Evolutionary conservation across 1,140 invertebrate species (phyloP).

Genomic region (Kradibia gibbosae): DNA sequence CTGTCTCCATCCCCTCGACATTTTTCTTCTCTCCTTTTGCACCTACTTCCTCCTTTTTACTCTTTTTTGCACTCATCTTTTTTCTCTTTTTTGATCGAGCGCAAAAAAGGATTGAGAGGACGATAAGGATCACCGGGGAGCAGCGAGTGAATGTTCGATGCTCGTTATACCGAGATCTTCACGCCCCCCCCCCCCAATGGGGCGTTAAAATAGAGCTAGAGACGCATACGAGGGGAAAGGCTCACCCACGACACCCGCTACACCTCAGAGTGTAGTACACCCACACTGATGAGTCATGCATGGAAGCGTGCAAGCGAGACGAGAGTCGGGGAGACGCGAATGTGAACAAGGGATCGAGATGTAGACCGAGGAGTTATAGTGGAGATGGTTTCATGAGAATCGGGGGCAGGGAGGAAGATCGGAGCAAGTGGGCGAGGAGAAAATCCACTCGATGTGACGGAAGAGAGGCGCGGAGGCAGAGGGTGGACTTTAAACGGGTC

Average conservation of each 20-base stretch:
- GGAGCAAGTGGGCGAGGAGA: not conserved
- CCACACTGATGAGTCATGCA: no score
- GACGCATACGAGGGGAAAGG: not conserved
- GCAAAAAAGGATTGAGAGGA: conserved; percentile 29
- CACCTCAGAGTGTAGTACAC: no score
- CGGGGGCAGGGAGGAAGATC: not conserved
- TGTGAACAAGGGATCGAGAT: not conserved
- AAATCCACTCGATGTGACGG: not conserved
- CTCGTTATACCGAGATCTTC: conserved; percentile 21
- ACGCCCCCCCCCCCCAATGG: not conserved
- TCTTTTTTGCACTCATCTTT: not conserved
- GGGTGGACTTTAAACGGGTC: conserved; percentile 8
- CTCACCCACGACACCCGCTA: no score
- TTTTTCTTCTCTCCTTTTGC: not conserved
- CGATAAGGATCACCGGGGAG: conserved; percentile 33
- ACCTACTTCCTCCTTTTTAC: not conserved
- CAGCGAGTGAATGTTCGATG: conserved; percentile 38
- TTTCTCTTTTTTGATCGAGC: not conserved
- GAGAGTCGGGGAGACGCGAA: not conserved
- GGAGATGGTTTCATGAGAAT: not conserved
- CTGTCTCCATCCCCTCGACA: not conserved
- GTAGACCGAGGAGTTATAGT: not conserved
- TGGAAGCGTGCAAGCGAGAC: no score
- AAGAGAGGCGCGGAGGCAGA: no score
- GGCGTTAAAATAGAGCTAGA: not conserved